A percentile compares a stretch with the other conserved stretches of the same genome.
Conservation (phyloP, 2,888 invertebrate species). For the Neoscelio sp. region DNA sequence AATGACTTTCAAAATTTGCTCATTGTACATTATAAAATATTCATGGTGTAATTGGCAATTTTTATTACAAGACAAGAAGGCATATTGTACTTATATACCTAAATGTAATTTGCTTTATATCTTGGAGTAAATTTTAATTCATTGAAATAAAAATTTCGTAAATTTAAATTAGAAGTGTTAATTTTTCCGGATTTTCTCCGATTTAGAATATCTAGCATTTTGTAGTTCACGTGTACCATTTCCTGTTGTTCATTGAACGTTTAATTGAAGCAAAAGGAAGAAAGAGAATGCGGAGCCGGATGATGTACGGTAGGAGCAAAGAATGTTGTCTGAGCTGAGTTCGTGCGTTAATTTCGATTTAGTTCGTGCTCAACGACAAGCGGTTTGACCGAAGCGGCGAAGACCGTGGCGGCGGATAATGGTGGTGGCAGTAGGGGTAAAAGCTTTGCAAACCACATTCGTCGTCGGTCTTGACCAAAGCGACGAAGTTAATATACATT, state of each 20-base stretch:
- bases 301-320: slow-evolving; percentile 40
- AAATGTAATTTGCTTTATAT: no score
- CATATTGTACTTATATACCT: no score
- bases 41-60: no score
- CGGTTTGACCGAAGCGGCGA: slow-evolving; percentile 29
- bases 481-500: slow-evolving; percentile 72
- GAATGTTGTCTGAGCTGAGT: slow-evolving; percentile 50
- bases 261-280: slow-evolving; percentile 44
- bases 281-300: slow-evolving; percentile 20
- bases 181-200: slow-evolving; percentile 9
- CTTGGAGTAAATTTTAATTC: no score
- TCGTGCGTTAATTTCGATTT: slow-evolving; percentile 67
- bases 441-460: slow-evolving; percentile 70
- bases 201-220: slow-evolving; percentile 7
- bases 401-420: slow-evolving; percentile 7
- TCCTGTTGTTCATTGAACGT: slow-evolving; percentile 47
- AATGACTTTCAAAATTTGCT: no score
- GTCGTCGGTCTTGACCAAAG: slow-evolving; percentile 65
- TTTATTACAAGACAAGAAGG: no score
- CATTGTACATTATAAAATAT: no score
- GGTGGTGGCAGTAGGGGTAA: slow-evolving; percentile 59
- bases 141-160: no score
- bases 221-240: slow-evolving; percentile 18
- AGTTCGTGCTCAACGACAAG: slow-evolving; percentile 63
- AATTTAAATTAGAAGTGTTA: slow-evolving; percentile 11